A percentile compares a stretch with the other conserved stretches of the same genome.
phyloP scores from a whole-genome alignment of 1,140 invertebrate species.

The Parasteatoda tepidariorum region DNA sequence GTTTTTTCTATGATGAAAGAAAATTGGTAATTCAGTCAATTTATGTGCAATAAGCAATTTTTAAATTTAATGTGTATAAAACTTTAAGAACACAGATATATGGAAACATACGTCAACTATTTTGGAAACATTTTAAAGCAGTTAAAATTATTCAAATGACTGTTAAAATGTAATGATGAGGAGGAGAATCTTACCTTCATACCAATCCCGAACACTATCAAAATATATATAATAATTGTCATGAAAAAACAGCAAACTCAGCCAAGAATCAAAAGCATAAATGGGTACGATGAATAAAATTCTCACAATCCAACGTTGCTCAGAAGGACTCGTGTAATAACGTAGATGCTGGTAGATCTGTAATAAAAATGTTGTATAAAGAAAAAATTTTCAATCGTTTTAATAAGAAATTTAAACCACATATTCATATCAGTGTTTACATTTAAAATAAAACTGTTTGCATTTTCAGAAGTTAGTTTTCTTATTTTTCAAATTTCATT shows the following conservation, averaged over 20 bases:
- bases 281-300: slow-evolving; percentile 99
- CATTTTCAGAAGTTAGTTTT: too few species aligned
- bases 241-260: slow-evolving; percentile 95
- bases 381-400: not conserved
- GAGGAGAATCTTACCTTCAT: slow-evolving; percentile 96
- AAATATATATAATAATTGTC: slow-evolving; percentile 99
- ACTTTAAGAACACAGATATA: too few species aligned
- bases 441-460: too few species aligned
- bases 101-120: too few species aligned
- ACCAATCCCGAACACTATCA: slow-evolving; percentile 98
- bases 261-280: slow-evolving; percentile 98
- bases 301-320: slow-evolving; percentile 99
- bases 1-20: too few species aligned
- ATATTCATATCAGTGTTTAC: not conserved
- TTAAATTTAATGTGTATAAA: too few species aligned
- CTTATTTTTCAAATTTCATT: too few species aligned
- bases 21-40: too few species aligned
- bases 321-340: slow-evolving; percentile 86
- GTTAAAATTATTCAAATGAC: too few species aligned
- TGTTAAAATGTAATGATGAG: too few species aligned
- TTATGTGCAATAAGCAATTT: too few species aligned
- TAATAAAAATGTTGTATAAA: slow-evolving; percentile 54
- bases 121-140: too few species aligned
- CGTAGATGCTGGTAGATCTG: slow-evolving; percentile 97
- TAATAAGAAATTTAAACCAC: not conserved